Base-by-base conservation (phyloP, 1,140 invertebrate genomes). In the Hestina assimilis region DNA sequence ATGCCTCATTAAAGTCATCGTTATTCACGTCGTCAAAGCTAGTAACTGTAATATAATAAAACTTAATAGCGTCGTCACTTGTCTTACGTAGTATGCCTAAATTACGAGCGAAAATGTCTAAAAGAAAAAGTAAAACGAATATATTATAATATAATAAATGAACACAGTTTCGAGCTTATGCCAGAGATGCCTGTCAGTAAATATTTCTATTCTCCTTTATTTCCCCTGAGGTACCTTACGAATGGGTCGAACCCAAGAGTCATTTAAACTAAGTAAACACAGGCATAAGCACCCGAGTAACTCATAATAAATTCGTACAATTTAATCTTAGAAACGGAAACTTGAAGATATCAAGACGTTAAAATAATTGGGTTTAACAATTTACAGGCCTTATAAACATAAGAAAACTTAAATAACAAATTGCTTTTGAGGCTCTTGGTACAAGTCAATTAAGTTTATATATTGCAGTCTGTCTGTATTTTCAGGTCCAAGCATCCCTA, bases 251-350 rank as follows among this genome's bases (percentile, higher is more conserved):
- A 65, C 59, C 41, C 51, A 68, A 56, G 46, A 61, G 42, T 65
- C 56, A 65, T 63, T 65, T 66, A 60, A 57, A 65, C 43, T 59
- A 45, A 60, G 59, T 54, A 59, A 63, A 52, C 53, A 61, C 26
- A 47, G 41, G 48, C 48, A 46, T 56, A 35, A 47, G 59, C 63
- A 48, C 46, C n/a, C 57, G 23, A 47, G 47, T 63, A 47, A 67
- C 48, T 51, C 38, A 56, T 61, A 54, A 66, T 59, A 59, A 54
- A 40, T 31, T 50, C 21, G 21, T 50, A 50, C 52, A 41, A 45
- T 66, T 58, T 65, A 68, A 66, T 66, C 54, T 63, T 62, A 54
- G 56, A 58, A 58, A 45, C 20, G 23, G 26, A 50, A 51, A 59
- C 45, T 57, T 63, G 38, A 48, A 56, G 53, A 19, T 40, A 52